Evolutionary conservation across 2,113 vertebrate genomes (phyloP), one percentile per base, ranked within the genome.

Genomic region (Poeciliopsis turrubarensis): DNA sequence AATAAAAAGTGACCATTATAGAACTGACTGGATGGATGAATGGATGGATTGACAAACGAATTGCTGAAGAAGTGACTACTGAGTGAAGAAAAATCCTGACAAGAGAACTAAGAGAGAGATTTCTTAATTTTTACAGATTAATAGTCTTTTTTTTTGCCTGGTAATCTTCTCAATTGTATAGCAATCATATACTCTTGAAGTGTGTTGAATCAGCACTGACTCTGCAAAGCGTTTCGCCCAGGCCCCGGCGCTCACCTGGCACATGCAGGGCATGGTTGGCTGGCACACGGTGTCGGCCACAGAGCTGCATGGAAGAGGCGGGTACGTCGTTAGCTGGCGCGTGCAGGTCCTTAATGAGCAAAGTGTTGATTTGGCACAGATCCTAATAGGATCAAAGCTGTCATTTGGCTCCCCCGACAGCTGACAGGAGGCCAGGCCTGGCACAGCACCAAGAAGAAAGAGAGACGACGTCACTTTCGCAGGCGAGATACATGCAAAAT

Each of bases 341-440:
- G 87, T 80, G 90, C 83, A 64, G 80, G 76, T 83, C 87, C 90
- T 91, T 94, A 95, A 94, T 94, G 93, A 95, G 91, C 86, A 94
- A 92, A 92, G 93, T 94, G 94, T 94, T 93, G 93, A 93, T 94
- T 94, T 95, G 94, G 94, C 92, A 85, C 84, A 30, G 85, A 89
- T 92, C 93, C 93, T 94, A 94, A 95, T 93, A 94, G 93, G 93
- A 95, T 95, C 93, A 94, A 93, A 94, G 91, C 89, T 92, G 91
- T 92, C 91, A 92, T 94, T 94, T 94, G 92, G 93, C 91, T 94
- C 91, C 89, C 89, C 79, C 41, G 81, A 90, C 91, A 90, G 92
- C 89, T 93, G 92, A 92, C 92, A 94, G 92, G 89, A 89, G 86
- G 87, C 88, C 90, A 89, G 79, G 83, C 80, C 89, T 94, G 93